Evolutionary conservation across 2,113 vertebrate genomes (phyloP).

Genomic region (Rhabdornis inornatus): DNA sequence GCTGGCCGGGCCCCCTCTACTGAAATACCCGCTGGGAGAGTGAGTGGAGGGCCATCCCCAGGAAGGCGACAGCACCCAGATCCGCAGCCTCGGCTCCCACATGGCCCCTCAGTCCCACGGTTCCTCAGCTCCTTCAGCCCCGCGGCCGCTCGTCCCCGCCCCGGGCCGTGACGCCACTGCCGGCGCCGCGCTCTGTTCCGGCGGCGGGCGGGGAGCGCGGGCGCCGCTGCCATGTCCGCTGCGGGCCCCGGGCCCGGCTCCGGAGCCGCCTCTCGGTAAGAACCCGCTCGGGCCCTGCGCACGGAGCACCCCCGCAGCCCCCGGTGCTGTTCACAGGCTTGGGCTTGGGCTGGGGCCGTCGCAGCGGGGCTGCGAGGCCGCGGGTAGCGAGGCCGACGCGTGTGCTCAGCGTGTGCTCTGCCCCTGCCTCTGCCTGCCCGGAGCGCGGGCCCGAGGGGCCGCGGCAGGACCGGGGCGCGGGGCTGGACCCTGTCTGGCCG

Average conservation of each 20-base stretch:
- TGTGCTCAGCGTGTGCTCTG: not conserved
- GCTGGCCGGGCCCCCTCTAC: accelerated
- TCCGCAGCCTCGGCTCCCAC: accelerated
- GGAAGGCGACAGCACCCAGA: accelerated
- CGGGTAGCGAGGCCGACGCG: not conserved
- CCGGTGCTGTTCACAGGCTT: not conserved
- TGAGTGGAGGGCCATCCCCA: accelerated
- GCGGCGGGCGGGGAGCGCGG: not conserved
- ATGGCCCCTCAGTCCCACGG: no score
- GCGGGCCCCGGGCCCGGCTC: not conserved
- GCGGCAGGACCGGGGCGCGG: not conserved
- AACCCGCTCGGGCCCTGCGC: not conserved
- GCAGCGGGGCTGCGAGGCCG: not conserved
- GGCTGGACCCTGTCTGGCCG: not conserved
- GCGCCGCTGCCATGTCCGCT: not conserved
- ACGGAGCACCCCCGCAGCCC: not conserved
- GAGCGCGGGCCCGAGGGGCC: not conserved
- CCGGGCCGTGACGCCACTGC: not conserved
- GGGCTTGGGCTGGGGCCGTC: not conserved
- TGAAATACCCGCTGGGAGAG: not conserved
- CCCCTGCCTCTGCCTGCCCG: no score
- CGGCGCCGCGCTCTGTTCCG: not conserved
- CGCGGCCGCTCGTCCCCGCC: no score
- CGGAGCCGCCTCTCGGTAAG: slow-evolving; percentile 27
- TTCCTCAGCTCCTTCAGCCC: no score